Base-by-base conservation (phyloP, 2,113 vertebrate genomes). In the Amazona vittata region DNA sequence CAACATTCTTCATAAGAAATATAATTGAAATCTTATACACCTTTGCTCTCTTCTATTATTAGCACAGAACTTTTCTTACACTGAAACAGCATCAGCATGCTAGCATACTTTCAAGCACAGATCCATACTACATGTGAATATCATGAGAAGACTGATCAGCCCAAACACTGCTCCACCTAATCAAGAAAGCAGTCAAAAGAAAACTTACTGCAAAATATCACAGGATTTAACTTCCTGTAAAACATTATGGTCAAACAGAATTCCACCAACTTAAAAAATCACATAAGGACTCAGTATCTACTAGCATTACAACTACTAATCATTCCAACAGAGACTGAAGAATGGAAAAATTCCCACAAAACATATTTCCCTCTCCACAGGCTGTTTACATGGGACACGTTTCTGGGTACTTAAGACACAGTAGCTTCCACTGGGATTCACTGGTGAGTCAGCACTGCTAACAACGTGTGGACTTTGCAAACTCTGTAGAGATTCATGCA, bases 41-140 rank as follows among this genome's bases (percentile, higher is more conserved):
- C 93, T 91, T 79, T 95, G 70, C 57, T 89, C 57, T 94, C 91
- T 92, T 98, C 98, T 99, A 98, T 98, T 98, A 98, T 98, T 98
- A 99, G 98, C 96, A 80, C 13, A 90, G 96, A 98, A 98, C 94
- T 96, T 97, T 98, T 98, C 97, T 97, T 97, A 94, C 55, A 94
- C 62, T 98, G 98, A 98, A 98, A 98, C 96, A 93, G 71, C 89
- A 97, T 97, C 76, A 96, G 93, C 75, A 46, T 73, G 94, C 97
- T 98, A 98, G 94, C 95, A 97, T 83, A 95, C 97, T 97, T 97
- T 70, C 96, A 98, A 98, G 96, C 94, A 96, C 89, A 98, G 86
- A 95, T 94, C 88, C 85, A 80, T 73, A 82, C 94, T 97, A 96
- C 96, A 96, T 96, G 97, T 90, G 97, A 96, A 67, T 95, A 96